A percentile compares a stretch with the other conserved stretches of the same genome.
Conservation (phyloP, 1,140 invertebrate genomes). For the Eupeodes corollae region DNA sequence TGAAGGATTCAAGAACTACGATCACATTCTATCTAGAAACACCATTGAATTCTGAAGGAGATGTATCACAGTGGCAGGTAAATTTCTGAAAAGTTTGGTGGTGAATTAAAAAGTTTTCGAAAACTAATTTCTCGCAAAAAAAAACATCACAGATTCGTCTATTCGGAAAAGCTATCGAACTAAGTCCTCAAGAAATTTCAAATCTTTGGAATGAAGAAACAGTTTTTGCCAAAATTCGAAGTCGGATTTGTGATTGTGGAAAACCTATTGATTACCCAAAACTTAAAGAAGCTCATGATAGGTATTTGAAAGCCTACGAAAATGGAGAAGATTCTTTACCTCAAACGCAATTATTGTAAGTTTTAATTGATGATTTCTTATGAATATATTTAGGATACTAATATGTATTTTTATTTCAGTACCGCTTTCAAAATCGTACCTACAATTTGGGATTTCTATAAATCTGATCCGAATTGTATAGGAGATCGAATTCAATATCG, state of each 20-base stretch:
- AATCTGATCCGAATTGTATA: slow-evolving; percentile 15
- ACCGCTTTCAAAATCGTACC: slow-evolving; percentile 25
- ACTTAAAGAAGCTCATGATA: slow-evolving; percentile 17
- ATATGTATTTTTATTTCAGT: too few relatives aligned
- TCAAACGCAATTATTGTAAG: slow-evolving; percentile 20
- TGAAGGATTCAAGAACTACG: slow-evolving; percentile 17
- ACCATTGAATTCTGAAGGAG: too few relatives aligned
- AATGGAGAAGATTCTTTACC: slow-evolving; percentile 8
- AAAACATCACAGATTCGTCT: slow-evolving; percentile 28
- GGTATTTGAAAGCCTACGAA: slow-evolving; percentile 11
- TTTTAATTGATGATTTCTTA: background rate
- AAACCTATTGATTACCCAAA: slow-evolving; percentile 18
- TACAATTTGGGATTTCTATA: slow-evolving; percentile 25
- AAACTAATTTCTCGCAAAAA: too few relatives aligned
- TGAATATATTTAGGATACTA: too few relatives aligned
- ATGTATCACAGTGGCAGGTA: slow-evolving; percentile 1
- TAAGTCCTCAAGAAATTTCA: slow-evolving; percentile 12
- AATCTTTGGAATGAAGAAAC: slow-evolving; percentile 22
- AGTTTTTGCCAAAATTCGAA: slow-evolving; percentile 19
- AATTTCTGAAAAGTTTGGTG: too few relatives aligned
- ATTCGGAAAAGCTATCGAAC: slow-evolving; percentile 19
- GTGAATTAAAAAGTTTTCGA: too few relatives aligned
- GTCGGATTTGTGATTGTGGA: slow-evolving; percentile 22
- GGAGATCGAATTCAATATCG: slow-evolving; percentile 30
- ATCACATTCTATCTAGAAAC: slow-evolving; percentile 14